Percentiles rank a stretch among this genome's conserved stretches.
Conservation (phyloP, 2,888 invertebrate genomes). For the Campaea margaritaria region DNA sequence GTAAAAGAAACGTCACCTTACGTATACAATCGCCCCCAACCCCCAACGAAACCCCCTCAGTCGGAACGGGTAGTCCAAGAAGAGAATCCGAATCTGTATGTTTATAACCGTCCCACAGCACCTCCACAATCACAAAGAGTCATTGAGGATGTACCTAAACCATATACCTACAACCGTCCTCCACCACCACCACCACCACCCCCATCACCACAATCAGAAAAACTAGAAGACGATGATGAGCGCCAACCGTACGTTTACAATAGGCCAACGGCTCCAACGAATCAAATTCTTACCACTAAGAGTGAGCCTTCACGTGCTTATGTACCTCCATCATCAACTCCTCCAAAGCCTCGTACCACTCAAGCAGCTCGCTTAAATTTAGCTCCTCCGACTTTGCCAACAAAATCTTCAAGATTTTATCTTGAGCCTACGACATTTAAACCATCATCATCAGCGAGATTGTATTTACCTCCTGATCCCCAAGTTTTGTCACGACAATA, state of each 20-base stretch:
- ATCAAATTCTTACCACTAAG: slow-evolving; percentile 50
- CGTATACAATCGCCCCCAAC: slow-evolving; percentile 56
- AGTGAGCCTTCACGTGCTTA: slow-evolving; percentile 52
- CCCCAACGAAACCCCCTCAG: slow-evolving; percentile 51
- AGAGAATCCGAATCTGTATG: slow-evolving; percentile 49
- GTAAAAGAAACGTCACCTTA: slow-evolving; percentile 60
- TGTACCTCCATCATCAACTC: slow-evolving; percentile 50
- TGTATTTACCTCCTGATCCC: slow-evolving; percentile 66
- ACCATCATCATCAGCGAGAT: slow-evolving; percentile 59
- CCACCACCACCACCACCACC: slow-evolving; percentile 35
- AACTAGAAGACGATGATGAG: slow-evolving; percentile 32
- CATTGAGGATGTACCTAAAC: slow-evolving; percentile 37
- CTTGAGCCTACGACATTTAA: slow-evolving; percentile 69
- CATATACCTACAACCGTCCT: slow-evolving; percentile 51
- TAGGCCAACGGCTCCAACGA: slow-evolving; percentile 55
- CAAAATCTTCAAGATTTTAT: slow-evolving; percentile 60
- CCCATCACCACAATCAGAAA: slow-evolving; percentile 30
- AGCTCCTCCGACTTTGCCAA: slow-evolving; percentile 55
- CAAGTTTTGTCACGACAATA: slow-evolving; percentile 61
- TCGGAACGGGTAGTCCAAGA: slow-evolving; percentile 46
- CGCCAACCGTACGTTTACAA: slow-evolving; percentile 48
- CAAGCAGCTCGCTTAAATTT: slow-evolving; percentile 53
- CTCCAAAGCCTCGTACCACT: slow-evolving; percentile 44
- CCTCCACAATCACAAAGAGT: slow-evolving; percentile 38
- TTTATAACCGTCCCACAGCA: slow-evolving; percentile 49